phyloP scores from a whole-genome alignment of 2,797 vertebrate genomes.

The Microtus obscurus region DNA sequence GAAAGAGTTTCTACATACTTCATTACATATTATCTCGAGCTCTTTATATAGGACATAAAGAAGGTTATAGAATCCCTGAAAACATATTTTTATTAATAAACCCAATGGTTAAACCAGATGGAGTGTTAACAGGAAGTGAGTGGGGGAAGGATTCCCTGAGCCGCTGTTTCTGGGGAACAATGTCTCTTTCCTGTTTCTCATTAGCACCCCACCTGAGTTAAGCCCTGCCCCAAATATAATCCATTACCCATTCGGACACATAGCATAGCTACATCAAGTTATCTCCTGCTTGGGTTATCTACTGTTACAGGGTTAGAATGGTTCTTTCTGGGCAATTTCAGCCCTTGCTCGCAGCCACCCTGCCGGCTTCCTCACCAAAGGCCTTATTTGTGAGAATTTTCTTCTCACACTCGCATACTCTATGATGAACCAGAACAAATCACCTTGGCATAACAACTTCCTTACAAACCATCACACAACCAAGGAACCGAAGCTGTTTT shows the following conservation, averaged over 20 bases:
- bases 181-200: neutral
- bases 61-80: neutral
- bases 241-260: neutral
- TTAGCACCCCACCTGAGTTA: neutral
- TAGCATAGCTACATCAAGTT: neutral
- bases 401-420: slow-evolving; percentile 8
- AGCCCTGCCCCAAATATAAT: neutral
- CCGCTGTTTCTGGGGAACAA: neutral
- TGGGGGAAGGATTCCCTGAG: too few species aligned
- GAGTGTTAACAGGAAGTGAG: neutral
- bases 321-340: neutral
- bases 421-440: slow-evolving; percentile 41
- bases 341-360: neutral
- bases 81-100: slow-evolving; percentile 30
- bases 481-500: neutral
- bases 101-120: neutral
- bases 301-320: neutral
- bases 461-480: neutral
- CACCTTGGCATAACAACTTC: slow-evolving; percentile 54
- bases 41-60: neutral
- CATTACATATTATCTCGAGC: neutral
- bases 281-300: neutral
- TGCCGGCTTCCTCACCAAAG: neutral
- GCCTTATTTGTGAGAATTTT: neutral
- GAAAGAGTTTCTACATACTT: neutral